Conservation (phyloP, 2,113 vertebrate genomes). For the Chauna torquata region DNA sequence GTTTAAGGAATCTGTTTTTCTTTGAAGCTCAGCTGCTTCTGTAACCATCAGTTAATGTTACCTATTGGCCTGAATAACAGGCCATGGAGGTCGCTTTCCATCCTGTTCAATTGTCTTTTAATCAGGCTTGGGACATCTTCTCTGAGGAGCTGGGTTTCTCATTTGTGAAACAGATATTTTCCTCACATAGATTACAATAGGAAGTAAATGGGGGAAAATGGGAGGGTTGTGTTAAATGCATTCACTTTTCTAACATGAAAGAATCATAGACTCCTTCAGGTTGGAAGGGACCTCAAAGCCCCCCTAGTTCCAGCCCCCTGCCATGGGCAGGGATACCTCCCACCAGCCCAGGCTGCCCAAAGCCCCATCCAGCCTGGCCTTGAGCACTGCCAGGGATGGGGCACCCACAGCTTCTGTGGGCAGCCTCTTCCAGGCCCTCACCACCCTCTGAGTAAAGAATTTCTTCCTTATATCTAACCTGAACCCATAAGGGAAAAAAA, state of each 20-base stretch:
- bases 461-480: too few species aligned
- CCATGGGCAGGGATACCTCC: too few species aligned
- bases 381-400: too few species aligned
- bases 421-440: too few species aligned
- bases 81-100: neutral
- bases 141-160: neutral
- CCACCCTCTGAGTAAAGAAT: too few species aligned
- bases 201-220: neutral
- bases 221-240: neutral
- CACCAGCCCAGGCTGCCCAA: too few species aligned
- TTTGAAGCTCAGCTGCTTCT: neutral
- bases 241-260: neutral
- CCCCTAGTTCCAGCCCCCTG: too few species aligned
- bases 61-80: neutral
- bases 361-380: too few species aligned
- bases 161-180: neutral
- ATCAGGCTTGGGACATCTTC: neutral
- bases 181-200: neutral
- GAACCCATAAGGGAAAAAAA: constrained; percentile 30
- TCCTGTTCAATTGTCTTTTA: neutral
- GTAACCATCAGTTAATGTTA: neutral
- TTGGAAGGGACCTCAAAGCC: too few species aligned
- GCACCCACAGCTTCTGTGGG: too few species aligned
- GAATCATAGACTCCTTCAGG: too few species aligned
- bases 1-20: neutral